Conservation (phyloP, 2,113 vertebrate species). For the Nyctibius bracteatus region DNA sequence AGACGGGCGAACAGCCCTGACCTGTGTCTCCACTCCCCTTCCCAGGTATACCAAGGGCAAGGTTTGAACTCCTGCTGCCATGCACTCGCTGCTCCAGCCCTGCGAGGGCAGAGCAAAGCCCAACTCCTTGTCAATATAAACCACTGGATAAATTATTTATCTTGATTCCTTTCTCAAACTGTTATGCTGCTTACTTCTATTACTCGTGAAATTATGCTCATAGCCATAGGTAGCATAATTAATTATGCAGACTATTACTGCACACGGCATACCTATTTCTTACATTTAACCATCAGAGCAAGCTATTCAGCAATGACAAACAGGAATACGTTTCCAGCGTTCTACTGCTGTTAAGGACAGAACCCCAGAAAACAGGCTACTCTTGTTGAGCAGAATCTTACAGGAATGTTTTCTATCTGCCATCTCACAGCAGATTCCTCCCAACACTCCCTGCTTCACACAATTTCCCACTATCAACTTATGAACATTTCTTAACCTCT, state of each 20-base stretch:
- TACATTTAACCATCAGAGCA: background rate
- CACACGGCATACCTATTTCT: background rate
- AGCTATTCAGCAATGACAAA: background rate
- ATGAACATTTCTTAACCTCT: background rate
- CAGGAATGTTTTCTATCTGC: background rate
- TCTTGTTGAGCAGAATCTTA: background rate
- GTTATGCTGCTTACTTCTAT: background rate
- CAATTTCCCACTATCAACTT: background rate
- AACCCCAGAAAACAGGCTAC: background rate
- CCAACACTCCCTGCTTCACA: background rate
- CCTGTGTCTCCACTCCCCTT: background rate
- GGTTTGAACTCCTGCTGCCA: background rate
- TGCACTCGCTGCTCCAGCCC: background rate
- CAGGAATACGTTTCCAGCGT: background rate
- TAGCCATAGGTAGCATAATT: background rate
- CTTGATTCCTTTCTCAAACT: background rate
- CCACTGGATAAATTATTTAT: background rate
- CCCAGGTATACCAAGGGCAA: background rate
- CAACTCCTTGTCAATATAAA: background rate
- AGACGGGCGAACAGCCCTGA: background rate
- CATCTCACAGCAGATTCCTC: rapidly evolving
- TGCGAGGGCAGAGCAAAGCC: background rate
- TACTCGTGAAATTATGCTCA: background rate
- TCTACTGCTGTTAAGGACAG: background rate
- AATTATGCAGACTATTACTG: background rate